Evolutionary conservation across 2,113 vertebrate genomes (phyloP), one percentile per base, ranked within the genome.

Genomic region (Setophaga kirtlandii): DNA sequence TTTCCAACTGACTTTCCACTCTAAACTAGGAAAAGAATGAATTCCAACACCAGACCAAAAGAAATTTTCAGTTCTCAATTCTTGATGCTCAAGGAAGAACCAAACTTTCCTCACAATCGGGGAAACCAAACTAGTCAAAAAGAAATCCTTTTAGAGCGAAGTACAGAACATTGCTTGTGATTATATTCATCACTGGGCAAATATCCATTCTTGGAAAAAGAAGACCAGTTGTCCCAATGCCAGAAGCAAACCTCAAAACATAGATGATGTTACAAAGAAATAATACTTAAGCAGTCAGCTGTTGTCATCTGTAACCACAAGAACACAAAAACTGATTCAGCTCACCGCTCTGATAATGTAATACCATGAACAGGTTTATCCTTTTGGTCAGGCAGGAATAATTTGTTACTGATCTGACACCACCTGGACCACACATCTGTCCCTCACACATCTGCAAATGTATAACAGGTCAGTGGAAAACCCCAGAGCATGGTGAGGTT

Each of bases 241-340:
- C 28, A 33, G 59, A 55, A 23, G 28, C 1, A 1, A 55, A 15
- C 33, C 33, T 47, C 41, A 74, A 64, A 47, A 23, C 27, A 33
- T 9, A 22, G 9, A 33, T 33, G 28, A 46, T 22, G 14, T 64
- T 47, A n/a, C 23, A 39, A 47, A 55, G n/a, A 23, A 55, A 39
- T 18, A 74, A 23, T 39, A 25, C 9, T 64, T 55, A 28, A 47
- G 41, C 9, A 47, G 18, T 28, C 41, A 64, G 11, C 28, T 74
- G 33, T 37, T 52, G 13, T 27, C 55, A 46, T 15, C 28, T 47
- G 28, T 64, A 20, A 33, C 21, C 22, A 33, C 9, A 33, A 55
- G 39, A 83, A 18, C 27, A n/a, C n/a, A 47, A n/a, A 23, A 39
- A 19, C 5, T 28, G 22, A 18, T 10, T 74, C n/a, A 0, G 0